Evolutionary conservation across 2,888 invertebrate genomes (phyloP), one percentile per base, ranked within the genome.

Genomic region (Dermolepida albohirtum): DNA sequence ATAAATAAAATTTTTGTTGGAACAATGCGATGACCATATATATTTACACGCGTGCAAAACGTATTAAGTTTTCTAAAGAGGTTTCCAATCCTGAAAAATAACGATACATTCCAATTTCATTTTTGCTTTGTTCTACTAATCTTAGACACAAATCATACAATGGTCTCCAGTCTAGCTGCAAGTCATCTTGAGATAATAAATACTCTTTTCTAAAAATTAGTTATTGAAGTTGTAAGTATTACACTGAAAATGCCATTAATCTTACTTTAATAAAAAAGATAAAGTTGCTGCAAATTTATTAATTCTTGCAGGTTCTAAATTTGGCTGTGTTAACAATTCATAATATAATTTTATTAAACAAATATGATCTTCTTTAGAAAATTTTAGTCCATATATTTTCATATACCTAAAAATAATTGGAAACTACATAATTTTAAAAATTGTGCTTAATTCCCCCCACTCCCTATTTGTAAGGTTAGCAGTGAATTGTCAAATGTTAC

Each of bases 341-440:
- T 91, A 92, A 67, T 92, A 87, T 66, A 96, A 81, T 78, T 94
- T 91, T 51, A 97, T 89, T 54, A 97, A 86, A 14, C 87, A 84
- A 57, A 97, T 87, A 81, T 97, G 97, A 80, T 97, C 96, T 74
- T 93, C 92, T 82, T 96, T 97, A 1, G 92, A 90, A 83, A 97
- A 96, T 80, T 94, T 94, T 72, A 92, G 82, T 5, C 95, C 95
- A 85, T 95, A 94, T 68, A 95, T 85, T 76, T 90, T 88, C 64
- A 96, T 88, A 78, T 94, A 97, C 77, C 96, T 96, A 84, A 55
- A 87, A 85, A 74, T 29, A 59, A 76, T 41, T 49, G 57, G 22
- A 64, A 22, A 34, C 40, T 12, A 49, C 43, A 52, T 44, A 8
- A 54, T 64, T 63, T 59, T 44, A 50, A 51, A 62, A 12, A 29